phyloP scores from a whole-genome alignment of 30 jellyfish, hydroid and myxozoan species.

The Phacellophora camtschatica region DNA sequence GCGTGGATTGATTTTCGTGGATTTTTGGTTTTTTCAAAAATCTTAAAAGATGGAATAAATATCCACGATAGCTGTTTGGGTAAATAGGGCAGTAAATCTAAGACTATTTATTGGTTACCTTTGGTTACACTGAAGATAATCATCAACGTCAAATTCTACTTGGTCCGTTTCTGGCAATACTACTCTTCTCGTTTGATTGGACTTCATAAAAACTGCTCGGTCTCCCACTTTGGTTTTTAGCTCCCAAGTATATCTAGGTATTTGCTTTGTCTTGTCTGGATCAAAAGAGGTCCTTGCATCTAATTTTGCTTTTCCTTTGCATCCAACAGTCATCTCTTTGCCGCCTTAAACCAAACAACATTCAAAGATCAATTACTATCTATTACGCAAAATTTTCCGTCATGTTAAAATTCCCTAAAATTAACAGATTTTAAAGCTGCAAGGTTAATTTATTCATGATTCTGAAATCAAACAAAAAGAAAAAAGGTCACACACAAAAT shows the following conservation, averaged over 20 bases:
- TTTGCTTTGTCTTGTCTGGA: constrained; percentile 34
- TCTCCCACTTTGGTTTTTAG: constrained; percentile 18
- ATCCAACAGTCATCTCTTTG: constrained; percentile 51
- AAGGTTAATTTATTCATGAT: too few relatives aligned
- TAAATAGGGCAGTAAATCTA: too few relatives aligned
- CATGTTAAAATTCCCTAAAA: too few relatives aligned
- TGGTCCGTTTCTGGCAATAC: not conserved
- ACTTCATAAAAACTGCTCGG: constrained; percentile 38
- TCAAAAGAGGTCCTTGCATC: constrained; percentile 52
- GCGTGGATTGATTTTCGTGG: too few relatives aligned
- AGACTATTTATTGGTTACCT: too few relatives aligned
- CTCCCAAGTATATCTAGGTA: constrained; percentile 11
- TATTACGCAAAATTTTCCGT: too few relatives aligned
- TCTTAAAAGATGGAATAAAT: too few relatives aligned
- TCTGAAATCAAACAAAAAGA: too few relatives aligned
- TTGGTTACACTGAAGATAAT: constrained; percentile 31
- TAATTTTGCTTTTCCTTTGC: constrained; percentile 5
- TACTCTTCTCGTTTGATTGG: constrained; percentile 13
- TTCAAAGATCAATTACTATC: not conserved
- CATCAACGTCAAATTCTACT: not conserved
- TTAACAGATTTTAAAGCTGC: too few relatives aligned
- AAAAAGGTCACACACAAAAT: too few relatives aligned
- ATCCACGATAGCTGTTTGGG: too few relatives aligned
- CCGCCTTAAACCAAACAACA: constrained; percentile 14
- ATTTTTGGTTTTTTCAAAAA: too few relatives aligned